phyloP scores from a whole-genome alignment of 2,113 vertebrate genomes.

The Centrocercus urophasianus region DNA sequence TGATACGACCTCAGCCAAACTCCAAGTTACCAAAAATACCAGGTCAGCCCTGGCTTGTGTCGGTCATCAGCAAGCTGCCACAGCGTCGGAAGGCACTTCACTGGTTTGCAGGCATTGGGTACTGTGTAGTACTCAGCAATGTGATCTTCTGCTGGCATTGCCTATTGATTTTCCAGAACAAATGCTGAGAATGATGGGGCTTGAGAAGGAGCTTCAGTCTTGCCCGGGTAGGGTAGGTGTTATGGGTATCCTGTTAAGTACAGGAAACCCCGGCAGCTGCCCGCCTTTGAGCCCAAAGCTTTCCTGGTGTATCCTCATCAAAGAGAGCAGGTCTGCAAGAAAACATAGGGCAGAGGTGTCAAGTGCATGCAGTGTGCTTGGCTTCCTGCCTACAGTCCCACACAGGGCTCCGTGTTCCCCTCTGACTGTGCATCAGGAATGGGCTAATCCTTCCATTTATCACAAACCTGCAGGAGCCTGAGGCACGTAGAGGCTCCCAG shows the following conservation, averaged over 20 bases:
- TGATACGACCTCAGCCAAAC: not conserved
- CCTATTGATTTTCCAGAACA: not conserved
- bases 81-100: not conserved
- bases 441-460: not conserved
- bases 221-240: not conserved
- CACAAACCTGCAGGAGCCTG: not conserved
- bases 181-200: accelerated
- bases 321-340: not conserved
- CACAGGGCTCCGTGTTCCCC: not conserved
- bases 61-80: not conserved
- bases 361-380: not conserved
- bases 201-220: not conserved
- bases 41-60: not conserved
- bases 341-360: not conserved
- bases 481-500: not conserved
- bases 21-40: constrained; percentile 6
- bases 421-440: not conserved
- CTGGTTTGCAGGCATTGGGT: not conserved
- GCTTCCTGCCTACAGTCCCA: not conserved
- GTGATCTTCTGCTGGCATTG: not conserved
- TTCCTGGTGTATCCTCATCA: not conserved
- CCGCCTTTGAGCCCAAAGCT: not conserved
- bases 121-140: accelerated
- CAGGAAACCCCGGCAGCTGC: not conserved
- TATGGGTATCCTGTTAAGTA: not conserved